Evolutionary conservation across 2,888 invertebrate species (phyloP), one percentile per base, ranked within the genome.

Genomic region (Drosophila atroscutellata): DNA sequence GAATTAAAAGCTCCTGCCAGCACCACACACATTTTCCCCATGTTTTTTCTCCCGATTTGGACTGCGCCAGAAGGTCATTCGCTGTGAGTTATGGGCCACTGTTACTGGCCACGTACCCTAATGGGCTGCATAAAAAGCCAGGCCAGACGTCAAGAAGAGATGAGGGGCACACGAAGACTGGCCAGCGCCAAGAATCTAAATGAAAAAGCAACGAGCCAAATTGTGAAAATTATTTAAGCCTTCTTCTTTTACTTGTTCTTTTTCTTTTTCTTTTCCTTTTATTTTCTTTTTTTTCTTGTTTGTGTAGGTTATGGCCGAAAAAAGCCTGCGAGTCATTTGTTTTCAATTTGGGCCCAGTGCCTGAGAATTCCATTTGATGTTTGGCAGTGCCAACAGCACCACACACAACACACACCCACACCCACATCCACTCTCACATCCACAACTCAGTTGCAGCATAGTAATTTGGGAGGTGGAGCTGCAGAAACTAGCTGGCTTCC

Each of bases 241-340:
- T 42, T 39, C 37, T 32, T 26, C 32, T 55, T 55, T 51, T 34
- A 13, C 36, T 26, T 45, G 58, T 63, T 52, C 50, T 51, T 36
- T 60, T 67, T 67, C n/a, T 42, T 15, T n/a, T 34, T n/a, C n/a
- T n/a, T n/a, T n/a, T n/a, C n/a, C n/a, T 36, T 45, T 15, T 36
- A 1, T 18, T 0, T 3, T 32, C 20, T 1, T 20, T 13, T 42
- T 9, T 42, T 20, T 4, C 24, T 61, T 72, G 62, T 52, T 49
- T 47, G 36, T 9, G 50, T 39, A 18, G 36, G 37, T 56, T 42
- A 30, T 39, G 42, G 49, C 20, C 36, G 28, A 50, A 56, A 62
- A 77, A 77, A 70, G 88, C 83, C 85, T 80, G 71, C 59, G 75
- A 80, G 80, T 77, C 90, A 89, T 90, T 87, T 89, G 86, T 90